A percentile compares a stretch with the other conserved stretches of the same genome.
Conservation (phyloP, 2,797 vertebrate species). For the Schizothorax lantsangensis region DNA sequence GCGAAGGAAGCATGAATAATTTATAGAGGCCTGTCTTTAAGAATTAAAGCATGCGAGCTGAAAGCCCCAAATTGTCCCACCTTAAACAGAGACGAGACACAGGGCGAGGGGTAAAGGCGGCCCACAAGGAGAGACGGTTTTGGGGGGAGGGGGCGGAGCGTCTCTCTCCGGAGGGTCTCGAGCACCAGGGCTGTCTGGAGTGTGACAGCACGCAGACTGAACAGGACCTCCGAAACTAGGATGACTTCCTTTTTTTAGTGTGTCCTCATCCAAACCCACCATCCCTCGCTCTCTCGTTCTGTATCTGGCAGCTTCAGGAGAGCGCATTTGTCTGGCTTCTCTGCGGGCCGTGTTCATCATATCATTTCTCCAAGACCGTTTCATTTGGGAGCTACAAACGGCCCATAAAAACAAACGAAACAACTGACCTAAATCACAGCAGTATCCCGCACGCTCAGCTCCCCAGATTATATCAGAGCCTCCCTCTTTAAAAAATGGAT, state of each 20-base stretch:
- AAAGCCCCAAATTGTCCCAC: conserved; percentile 73
- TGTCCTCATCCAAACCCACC: conserved; percentile 42
- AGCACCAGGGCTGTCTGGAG: conserved; percentile 31
- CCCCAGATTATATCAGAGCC: conserved; percentile 45
- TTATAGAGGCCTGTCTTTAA: conserved; percentile 78
- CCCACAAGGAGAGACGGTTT: conserved; percentile 9
- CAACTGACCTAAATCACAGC: conserved; percentile 45
- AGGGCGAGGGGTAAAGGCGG: conserved; percentile 22
- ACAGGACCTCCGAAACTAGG: conserved; percentile 45
- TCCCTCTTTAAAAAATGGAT: conserved; percentile 3
- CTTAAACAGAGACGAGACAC: conserved; percentile 57
- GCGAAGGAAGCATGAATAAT: conserved; percentile 81
- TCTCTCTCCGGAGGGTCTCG: conserved; percentile 33
- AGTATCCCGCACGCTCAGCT: conserved; percentile 31
- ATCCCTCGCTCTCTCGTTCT: conserved; percentile 2
- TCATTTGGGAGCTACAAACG: conserved; percentile 18
- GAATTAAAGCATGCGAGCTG: conserved; percentile 81
- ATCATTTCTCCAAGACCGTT: conserved; percentile 12
- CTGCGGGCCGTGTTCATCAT: conserved; percentile 40
- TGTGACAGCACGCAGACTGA: conserved; percentile 31
- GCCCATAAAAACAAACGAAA: conserved; percentile 40
- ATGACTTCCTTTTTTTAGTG: conserved; percentile 55
- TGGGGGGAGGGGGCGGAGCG: conserved; percentile 6
- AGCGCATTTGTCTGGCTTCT: conserved; percentile 27
- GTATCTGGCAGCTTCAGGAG: conserved; percentile 24